Conservation (phyloP, 2,113 vertebrate genomes). For the Seriola quinqueradiata region DNA sequence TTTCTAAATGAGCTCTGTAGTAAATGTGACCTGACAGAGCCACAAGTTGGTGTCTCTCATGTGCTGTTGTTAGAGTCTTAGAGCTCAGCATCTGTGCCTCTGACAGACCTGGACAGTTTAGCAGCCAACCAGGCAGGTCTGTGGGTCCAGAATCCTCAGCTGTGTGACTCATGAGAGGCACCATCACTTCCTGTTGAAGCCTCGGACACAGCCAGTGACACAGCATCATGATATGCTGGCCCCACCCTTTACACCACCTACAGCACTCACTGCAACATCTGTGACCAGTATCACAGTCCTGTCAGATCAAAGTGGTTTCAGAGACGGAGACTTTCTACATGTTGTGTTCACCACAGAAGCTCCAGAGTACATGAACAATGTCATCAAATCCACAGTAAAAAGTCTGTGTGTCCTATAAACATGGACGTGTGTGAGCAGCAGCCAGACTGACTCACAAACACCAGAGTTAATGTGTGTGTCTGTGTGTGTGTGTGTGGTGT, state of each 20-base stretch:
- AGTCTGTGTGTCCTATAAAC: neutral
- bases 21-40: too few relatives aligned
- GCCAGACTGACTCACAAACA: neutral
- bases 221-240: neutral
- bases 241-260: constrained; percentile 24
- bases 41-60: too few relatives aligned
- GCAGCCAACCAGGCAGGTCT: too few relatives aligned
- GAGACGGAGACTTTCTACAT: neutral
- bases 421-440: neutral
- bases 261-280: constrained; percentile 4
- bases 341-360: neutral
- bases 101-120: too few relatives aligned
- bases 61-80: too few relatives aligned
- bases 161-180: neutral
- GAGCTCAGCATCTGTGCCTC: too few relatives aligned
- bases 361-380: too few relatives aligned
- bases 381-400: too few relatives aligned
- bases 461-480: neutral
- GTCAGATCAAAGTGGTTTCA: neutral
- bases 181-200: neutral
- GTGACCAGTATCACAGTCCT: neutral
- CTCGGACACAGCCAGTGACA: neutral
- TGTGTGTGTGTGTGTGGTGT: neutral
- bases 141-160: neutral
- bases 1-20: too few relatives aligned